Percentiles rank a stretch among this genome's conserved stretches.
phyloP scores from a whole-genome alignment of 2,113 vertebrate species.

The Pomatorhinus ruficollis region DNA sequence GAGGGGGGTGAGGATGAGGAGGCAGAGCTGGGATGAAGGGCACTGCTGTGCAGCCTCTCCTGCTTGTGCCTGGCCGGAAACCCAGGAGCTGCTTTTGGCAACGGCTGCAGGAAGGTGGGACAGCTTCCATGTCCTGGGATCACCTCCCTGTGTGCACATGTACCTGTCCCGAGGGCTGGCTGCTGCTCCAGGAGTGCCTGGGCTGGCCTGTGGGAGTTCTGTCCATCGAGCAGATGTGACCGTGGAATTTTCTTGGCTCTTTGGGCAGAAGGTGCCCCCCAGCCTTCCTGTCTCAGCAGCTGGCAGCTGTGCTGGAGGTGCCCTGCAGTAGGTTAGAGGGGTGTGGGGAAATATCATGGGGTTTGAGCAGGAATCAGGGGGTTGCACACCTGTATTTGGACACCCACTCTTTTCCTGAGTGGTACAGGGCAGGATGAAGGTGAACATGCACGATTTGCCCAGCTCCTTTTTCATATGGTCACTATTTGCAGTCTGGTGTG shows the following conservation, averaged over 20 bases:
- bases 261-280: not conserved
- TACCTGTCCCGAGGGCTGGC: not conserved
- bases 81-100: not conserved
- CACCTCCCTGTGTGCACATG: rapidly evolving
- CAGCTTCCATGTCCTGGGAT: not conserved
- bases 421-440: not conserved
- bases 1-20: not conserved
- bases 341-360: not conserved
- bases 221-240: not conserved
- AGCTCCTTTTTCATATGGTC: rapidly evolving
- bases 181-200: not conserved
- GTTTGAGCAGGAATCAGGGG: not conserved
- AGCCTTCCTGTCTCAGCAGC: not conserved
- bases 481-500: rapidly evolving
- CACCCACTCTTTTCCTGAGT: rapidly evolving
- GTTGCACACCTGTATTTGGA: rapidly evolving
- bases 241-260: rapidly evolving
- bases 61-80: not conserved
- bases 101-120: not conserved
- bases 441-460: not conserved
- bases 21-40: not conserved
- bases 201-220: rapidly evolving
- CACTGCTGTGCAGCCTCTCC: not conserved
- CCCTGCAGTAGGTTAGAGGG: not conserved
- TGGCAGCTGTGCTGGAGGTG: not conserved